Evolutionary conservation across 2,113 vertebrate species (phyloP), one percentile per base, ranked within the genome.

Genomic region (Brachyhypopomus gauderio): DNA sequence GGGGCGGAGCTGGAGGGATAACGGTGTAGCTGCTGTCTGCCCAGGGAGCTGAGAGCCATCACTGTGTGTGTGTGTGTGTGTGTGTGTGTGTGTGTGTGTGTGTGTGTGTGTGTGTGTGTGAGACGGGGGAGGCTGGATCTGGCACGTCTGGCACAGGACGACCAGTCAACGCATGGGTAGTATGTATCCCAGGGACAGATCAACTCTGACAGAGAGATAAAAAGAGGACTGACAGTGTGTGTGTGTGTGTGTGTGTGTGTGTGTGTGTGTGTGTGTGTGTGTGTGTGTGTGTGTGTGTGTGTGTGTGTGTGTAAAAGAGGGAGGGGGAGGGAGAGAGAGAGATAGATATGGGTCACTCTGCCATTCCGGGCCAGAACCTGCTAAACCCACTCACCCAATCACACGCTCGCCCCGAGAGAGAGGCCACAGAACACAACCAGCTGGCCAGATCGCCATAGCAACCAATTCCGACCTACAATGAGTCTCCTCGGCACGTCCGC

Each of bases 401-500:
- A 92, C 91, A 92, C 92, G 92, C 88, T 89, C 63, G 55, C 83
- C 85, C 86, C 86, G 92, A 94, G 92, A 92, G 91, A 94, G 92
- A 88, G 85, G 80, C 83, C 85, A 87, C 87, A 86, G 70, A 85
- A 87, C 84, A 59, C 77, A 72, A 71, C 78, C 77, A 80, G 88
- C 79, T 89, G 89, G 91, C 91, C 92, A 93, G 86, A 88, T 93
- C 90, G 82, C 90, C 92, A 93, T 92, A 90, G 90, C 91, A 91
- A 93, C 92, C 89, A 87, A 69, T 87, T 85, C 89, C 90, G 88
- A 92, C 92, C 92, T 90, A 94, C 88, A 93, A 93, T 93, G 91
- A 92, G 91, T 87, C 88, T 88, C 86, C 77, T 85, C 82, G 85
- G 88, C 83, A 83, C 86, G 86, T 52, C 45, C 1, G 45, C 45